Evolutionary conservation across 2,888 invertebrate species (phyloP), one percentile per base, ranked within the genome.

Genomic region (Macrosiphum euphorbiae): DNA sequence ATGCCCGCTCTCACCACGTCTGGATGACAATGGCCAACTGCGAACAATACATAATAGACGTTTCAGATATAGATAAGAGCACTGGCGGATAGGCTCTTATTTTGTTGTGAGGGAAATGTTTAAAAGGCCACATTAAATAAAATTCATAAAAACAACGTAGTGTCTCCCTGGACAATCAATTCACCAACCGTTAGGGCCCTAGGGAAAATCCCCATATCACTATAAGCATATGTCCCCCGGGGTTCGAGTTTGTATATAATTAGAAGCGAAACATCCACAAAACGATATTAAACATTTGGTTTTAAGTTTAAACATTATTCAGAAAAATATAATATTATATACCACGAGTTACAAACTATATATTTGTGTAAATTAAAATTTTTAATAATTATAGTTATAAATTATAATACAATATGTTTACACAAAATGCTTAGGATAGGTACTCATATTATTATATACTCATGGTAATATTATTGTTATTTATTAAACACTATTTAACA

Each of bases 1-100:
- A 97, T 97, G 3, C 98, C 99, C 0, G 99, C 99, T 95, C 98
- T 97, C 2, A 99, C 99, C 44, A 99, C 99, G 95, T 97, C 97
- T 0, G 99, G 99, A 96, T 99, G 99, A 95, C 99, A 99, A 96
- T 99, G 99, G 1, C 99, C 99, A 95, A 99, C 99, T 99, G 96
- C 24, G 96, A 96, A 95, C 87, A 94, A 89, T 95, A 94, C 78
- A 90, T 50, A 78, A 86, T 16, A 47, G 3, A 86, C 16, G 47
- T 50, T 44, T 0, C 11, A 86, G 1, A 86, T 2, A 86, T 86
- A 86, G 28, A 86, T 86, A 47, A 26, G 28, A 44, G 24, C 26
- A 16, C 8, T 1, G 3, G 16, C 11, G 16, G 20, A 35, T 35
- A 78, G 20, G 16, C 28, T 1, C 35, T 35, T 78, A 20, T 35